Conservation (phyloP, 2,888 invertebrate genomes). For the Arge pagana region DNA sequence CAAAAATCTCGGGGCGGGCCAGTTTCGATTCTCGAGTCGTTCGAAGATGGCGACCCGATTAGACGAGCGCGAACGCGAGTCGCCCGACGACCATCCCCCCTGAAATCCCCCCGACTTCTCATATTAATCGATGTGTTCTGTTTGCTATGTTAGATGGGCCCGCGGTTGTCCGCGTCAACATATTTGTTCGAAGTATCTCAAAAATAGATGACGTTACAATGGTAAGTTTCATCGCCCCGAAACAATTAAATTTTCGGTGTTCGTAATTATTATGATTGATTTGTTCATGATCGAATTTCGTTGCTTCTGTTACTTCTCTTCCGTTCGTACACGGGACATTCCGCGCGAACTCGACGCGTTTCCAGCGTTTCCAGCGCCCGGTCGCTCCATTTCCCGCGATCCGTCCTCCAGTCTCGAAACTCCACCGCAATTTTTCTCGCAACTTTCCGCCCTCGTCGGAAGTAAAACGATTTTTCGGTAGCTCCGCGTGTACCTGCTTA, state of each 20-base stretch:
- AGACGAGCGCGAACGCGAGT: neutral
- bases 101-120: slow-evolving; percentile 24
- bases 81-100: slow-evolving; percentile 14
- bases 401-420: neutral
- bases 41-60: slow-evolving; percentile 12
- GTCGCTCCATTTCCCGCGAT: neutral
- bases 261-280: slow-evolving; percentile 38
- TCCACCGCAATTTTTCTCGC: neutral
- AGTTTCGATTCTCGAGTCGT: slow-evolving; percentile 16
- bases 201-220: slow-evolving; percentile 99
- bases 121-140: slow-evolving; percentile 57
- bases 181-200: slow-evolving; percentile 98
- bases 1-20: slow-evolving; percentile 10
- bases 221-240: slow-evolving; percentile 74
- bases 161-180: slow-evolving; percentile 95
- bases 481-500: too few relatives aligned
- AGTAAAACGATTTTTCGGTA: too few relatives aligned
- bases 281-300: slow-evolving; percentile 24
- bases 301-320: neutral
- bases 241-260: slow-evolving; percentile 34
- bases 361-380: neutral
- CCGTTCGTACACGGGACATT: neutral
- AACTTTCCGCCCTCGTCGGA: too few relatives aligned
- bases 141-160: slow-evolving; percentile 79
- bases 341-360: neutral